These are phyloP conservation scores for Macaca mulatta DNA, from an alignment of 2,113 vertebrate genomes.

Conservation along the genomic window DNA sequence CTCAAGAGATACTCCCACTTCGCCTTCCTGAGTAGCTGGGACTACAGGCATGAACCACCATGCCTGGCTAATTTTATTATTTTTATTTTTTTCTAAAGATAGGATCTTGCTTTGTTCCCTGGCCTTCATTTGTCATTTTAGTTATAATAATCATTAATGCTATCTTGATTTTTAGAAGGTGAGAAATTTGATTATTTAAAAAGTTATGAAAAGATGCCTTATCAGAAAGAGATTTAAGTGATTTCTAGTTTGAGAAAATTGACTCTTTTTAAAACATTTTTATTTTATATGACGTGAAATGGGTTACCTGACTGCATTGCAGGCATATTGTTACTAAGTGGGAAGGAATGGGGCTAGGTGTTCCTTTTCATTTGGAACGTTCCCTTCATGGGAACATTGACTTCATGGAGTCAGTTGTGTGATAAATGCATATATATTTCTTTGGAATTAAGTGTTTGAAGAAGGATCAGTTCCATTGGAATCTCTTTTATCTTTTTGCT, in stretches of 20 bases:
- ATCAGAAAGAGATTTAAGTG: background rate
- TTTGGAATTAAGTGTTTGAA: slow-evolving; percentile 31
- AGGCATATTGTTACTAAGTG: background rate
- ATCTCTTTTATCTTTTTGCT: background rate
- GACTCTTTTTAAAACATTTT: slow-evolving; percentile 2
- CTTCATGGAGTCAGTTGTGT: background rate
- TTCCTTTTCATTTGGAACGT: background rate
- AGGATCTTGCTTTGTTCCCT: no score
- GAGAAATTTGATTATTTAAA: background rate
- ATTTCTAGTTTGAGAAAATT: slow-evolving; percentile 14
- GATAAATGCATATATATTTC: background rate
- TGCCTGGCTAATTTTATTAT: no score
- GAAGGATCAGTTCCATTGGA: background rate
- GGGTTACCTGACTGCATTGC: background rate
- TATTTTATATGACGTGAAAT: background rate
- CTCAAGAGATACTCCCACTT: no score
- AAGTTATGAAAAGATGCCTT: background rate
- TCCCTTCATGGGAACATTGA: background rate
- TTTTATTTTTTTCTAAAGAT: no score
- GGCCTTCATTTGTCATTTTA: background rate
- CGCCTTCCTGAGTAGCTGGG: no score
- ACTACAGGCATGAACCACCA: no score
- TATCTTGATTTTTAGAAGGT: slow-evolving; percentile 8
- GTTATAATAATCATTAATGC: background rate
- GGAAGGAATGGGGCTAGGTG: background rate